Conservation (phyloP, 2,113 vertebrate genomes). For the Camarhynchus parvulus region DNA sequence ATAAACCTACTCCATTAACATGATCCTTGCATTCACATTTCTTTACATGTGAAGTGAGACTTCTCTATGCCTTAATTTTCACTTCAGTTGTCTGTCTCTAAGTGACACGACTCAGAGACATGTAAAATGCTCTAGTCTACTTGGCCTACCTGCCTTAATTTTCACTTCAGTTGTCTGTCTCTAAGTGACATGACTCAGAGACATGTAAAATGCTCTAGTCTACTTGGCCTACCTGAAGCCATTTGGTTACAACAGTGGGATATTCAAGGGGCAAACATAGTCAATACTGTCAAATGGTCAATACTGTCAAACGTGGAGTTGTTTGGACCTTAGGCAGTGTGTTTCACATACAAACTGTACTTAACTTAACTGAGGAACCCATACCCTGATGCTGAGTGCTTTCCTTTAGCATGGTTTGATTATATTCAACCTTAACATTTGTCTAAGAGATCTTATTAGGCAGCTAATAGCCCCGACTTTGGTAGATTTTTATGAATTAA, state of each 20-base stretch:
- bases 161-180: not conserved
- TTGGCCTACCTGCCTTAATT: not conserved
- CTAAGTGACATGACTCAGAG: not conserved
- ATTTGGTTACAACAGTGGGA: not conserved
- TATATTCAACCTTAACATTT: not conserved
- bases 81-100: not conserved
- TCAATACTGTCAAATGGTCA: not conserved
- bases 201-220: not conserved
- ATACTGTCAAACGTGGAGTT: not conserved
- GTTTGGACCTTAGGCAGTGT: not conserved
- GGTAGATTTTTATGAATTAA: not conserved
- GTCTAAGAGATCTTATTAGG: not conserved
- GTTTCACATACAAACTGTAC: not conserved
- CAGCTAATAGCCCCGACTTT: not conserved
- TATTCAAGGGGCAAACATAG: not conserved
- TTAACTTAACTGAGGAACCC: not conserved
- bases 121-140: not conserved
- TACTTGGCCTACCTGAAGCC: not conserved
- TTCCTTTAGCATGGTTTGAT: not conserved
- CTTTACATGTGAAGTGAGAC: not conserved
- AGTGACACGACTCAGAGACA: not conserved
- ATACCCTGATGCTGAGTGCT: not conserved
- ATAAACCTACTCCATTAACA: not conserved
- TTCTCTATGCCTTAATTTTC: not conserved
- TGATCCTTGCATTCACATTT: not conserved